These are phyloP conservation scores for Vulpes lagopus DNA, from an alignment of 2,113 vertebrate genomes.

Conservation along the genomic window DNA sequence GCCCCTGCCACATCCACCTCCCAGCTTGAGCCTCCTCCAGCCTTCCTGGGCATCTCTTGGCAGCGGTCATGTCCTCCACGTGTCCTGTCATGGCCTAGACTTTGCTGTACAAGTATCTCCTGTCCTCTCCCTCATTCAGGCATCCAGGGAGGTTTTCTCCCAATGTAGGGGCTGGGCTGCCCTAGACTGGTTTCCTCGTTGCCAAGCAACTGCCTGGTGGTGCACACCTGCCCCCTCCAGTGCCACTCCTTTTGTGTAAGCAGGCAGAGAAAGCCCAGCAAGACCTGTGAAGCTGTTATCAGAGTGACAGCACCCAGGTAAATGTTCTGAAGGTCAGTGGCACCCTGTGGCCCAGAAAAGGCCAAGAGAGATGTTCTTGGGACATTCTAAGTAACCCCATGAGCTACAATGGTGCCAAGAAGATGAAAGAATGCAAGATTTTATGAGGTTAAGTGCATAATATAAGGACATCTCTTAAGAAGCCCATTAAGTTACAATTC, in stretches of 20 bases:
- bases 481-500: background rate
- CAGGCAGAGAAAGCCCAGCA: no score
- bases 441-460: background rate
- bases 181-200: background rate
- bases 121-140: background rate
- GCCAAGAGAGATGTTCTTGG: background rate
- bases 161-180: background rate
- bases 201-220: background rate
- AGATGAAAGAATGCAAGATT: background rate
- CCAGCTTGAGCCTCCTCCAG: background rate
- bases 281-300: background rate
- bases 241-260: background rate
- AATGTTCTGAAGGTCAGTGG: rapidly evolving
- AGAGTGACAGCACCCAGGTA: no score
- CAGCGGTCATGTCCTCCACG: background rate
- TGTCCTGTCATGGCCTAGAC: background rate
- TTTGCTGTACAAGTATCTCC: background rate
- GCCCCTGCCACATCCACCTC: background rate
- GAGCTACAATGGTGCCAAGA: rapidly evolving
- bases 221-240: background rate
- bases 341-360: background rate
- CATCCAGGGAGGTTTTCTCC: background rate
- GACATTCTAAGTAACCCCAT: no score
- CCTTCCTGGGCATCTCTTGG: no score
- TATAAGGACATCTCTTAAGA: background rate